Conservation (phyloP, 30 jellyfish, hydroid and myxozoan genomes). For the Morbakka virulenta region DNA sequence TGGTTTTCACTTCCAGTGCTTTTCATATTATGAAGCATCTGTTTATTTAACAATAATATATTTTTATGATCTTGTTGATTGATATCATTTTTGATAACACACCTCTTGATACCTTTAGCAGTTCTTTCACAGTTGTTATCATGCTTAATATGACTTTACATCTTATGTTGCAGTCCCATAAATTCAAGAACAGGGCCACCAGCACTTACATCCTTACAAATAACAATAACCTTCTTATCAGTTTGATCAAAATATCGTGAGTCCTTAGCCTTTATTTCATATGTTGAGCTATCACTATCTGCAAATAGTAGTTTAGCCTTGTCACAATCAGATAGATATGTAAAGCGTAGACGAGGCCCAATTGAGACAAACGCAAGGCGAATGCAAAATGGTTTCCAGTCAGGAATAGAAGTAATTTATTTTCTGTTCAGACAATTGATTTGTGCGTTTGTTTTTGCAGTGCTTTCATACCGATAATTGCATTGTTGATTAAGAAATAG, state of each 20-base stretch:
- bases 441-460: too few species aligned
- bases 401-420: too few species aligned
- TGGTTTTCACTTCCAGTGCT: conserved; percentile 31
- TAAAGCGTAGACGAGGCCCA: too few species aligned
- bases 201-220: conserved; percentile 38
- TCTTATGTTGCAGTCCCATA: conserved; percentile 36
- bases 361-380: too few species aligned
- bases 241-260: background rate
- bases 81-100: conserved; percentile 9
- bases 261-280: too few species aligned
- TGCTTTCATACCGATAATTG: too few species aligned
- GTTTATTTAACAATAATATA: conserved; percentile 3
- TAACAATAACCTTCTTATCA: conserved; percentile 45
- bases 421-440: too few species aligned
- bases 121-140: conserved; percentile 20
- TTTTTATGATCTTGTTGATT: conserved; percentile 14
- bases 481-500: too few species aligned
- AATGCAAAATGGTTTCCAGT: too few species aligned
- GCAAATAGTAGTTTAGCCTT: too few species aligned
- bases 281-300: too few species aligned
- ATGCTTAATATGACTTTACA: conserved; percentile 25
- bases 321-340: too few species aligned
- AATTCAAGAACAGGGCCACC: conserved; percentile 43
- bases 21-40: conserved; percentile 28
- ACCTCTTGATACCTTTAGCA: conserved; percentile 42